These are phyloP conservation scores for Drosophila parabipectinata DNA, from an alignment of 1,140 invertebrate species.

Conservation along the genomic window DNA sequence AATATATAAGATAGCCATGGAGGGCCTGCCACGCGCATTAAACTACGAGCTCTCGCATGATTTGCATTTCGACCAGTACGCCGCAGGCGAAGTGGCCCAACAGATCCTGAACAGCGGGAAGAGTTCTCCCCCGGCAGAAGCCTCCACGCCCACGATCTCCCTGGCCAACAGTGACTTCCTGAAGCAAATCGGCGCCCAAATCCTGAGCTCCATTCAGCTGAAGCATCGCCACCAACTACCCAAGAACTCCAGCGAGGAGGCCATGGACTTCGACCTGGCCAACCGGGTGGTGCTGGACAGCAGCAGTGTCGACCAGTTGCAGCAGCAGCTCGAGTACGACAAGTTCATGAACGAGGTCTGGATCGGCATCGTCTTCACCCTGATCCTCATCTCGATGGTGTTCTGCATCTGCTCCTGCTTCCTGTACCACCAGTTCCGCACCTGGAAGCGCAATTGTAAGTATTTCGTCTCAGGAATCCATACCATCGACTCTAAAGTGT, in stretches of 20 bases:
- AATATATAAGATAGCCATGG: conserved; percentile 63
- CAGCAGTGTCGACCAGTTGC: conserved; percentile 69
- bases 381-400: conserved; percentile 81
- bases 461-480: conserved; percentile 27
- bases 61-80: conserved; percentile 72
- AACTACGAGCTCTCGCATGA: conserved; percentile 78
- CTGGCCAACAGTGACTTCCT: conserved; percentile 69
- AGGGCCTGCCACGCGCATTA: conserved; percentile 68
- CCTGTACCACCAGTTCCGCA: conserved; percentile 81
- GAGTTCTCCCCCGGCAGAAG: conserved; percentile 41
- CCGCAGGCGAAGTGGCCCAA: conserved; percentile 56
- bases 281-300: conserved; percentile 75
- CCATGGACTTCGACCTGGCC: conserved; percentile 68
- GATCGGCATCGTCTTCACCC: conserved; percentile 81
- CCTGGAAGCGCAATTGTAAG: conserved; percentile 84
- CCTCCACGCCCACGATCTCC: conserved; percentile 67
- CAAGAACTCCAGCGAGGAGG: conserved; percentile 44
- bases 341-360: conserved; percentile 84
- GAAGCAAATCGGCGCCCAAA: conserved; percentile 68
- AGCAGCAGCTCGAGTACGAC: conserved; percentile 80
- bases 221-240: conserved; percentile 53
- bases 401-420: conserved; percentile 83
- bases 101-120: conserved; percentile 68
- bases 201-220: conserved; percentile 74
- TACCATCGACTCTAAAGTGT: too few species aligned